Base-by-base conservation (phyloP, 2,797 vertebrate species). In the Ambastaia sidthimunki region DNA sequence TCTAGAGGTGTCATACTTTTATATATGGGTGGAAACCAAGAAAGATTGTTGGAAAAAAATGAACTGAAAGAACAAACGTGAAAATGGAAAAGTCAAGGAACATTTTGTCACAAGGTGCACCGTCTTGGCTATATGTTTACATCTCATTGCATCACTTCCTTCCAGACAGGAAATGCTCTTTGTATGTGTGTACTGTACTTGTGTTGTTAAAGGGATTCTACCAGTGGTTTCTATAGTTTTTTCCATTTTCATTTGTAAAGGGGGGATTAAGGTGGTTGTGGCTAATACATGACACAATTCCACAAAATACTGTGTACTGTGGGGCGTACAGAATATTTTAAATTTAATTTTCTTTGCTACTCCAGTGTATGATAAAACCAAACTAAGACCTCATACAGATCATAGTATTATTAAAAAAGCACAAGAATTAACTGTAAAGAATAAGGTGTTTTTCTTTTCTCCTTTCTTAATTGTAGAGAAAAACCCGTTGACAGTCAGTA, bases 171-270 rank as follows among this genome's bases (percentile, higher is more conserved):
- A 89, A 86, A 85, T 85, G 83, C 94, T 96, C 91, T 94, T 79
- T 93, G 89, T 93, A 91, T 94, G 91, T 93, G 93, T 95, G 96
- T 96, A 95, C 95, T 97, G 97, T 97, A 97, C 95, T 96, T 92
- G 97, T 98, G 96, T 86, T 98, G 97, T 98, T 97, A 98, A 87
- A 98, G 98, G 97, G 97, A 98, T 98, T 98, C 97, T 98, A 98
- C 97, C 98, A 96, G 96, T 98, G 96, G 97, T 96, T 94, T 94
- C 92, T 94, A 91, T 91, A 92, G 90, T 89, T 84, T 86, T 86
- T 82, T 76, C 65, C 92, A 90, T 90, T 90, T 94, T 85, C 75
- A 81, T 86, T 86, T 86, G 95, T 97, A 96, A 86, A 83, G 95
- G 95, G 95, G 91, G 91, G 92, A 78, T 67, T 70, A 74, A 71